Conservation (phyloP, 2,888 invertebrate genomes). For the Phortica okadai region DNA sequence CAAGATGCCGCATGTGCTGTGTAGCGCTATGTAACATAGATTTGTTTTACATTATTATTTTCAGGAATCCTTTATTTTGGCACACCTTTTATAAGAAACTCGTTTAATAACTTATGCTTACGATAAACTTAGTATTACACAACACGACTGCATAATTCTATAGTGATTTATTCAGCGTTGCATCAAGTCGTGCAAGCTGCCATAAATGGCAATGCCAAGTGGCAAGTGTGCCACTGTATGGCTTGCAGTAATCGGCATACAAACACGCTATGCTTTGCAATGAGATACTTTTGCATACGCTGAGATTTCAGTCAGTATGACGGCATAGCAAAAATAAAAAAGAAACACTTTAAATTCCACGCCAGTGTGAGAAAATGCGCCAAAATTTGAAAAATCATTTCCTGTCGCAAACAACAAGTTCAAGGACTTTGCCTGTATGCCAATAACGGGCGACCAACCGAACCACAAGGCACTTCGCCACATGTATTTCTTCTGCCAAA, state of each 20-base stretch:
- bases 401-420: conserved; percentile 18
- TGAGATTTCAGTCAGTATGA: conserved; percentile 7
- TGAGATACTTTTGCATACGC: neutral
- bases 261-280: neutral
- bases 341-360: neutral
- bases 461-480: neutral
- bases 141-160: conserved; percentile 1
- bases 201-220: conserved; percentile 7
- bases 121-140: neutral
- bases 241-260: neutral
- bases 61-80: too few relatives aligned
- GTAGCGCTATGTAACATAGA: neutral
- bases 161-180: neutral
- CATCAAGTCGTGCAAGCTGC: conserved; percentile 3
- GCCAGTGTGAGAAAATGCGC: neutral
- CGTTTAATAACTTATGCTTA: neutral
- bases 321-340: conserved; percentile 10
- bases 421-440: neutral
- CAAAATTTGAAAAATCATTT: conserved; percentile 15
- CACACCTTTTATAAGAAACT: too few relatives aligned
- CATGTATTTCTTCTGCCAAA: conserved; percentile 11
- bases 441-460: neutral
- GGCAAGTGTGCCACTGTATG: conserved; percentile 2
- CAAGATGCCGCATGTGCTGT: too few relatives aligned
- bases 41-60: too few relatives aligned